Evolutionary conservation across 2,888 invertebrate genomes (phyloP).

Genomic region (Tanytarsus gracilentus): DNA sequence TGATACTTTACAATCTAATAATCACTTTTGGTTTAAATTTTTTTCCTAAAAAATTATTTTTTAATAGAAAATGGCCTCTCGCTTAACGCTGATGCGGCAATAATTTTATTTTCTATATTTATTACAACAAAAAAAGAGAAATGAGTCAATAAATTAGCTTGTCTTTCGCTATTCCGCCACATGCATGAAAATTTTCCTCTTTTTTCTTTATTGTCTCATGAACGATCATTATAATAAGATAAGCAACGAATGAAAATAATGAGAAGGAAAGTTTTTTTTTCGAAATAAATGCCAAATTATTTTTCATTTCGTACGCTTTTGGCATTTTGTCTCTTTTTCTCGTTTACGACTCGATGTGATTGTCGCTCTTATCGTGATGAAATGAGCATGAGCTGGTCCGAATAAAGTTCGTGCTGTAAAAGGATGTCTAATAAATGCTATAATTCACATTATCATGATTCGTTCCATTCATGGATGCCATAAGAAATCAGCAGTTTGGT

Average conservation of each 20-base stretch:
- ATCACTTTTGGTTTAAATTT: slow-evolving; percentile 16
- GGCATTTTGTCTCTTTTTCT: neutral
- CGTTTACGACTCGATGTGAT: neutral
- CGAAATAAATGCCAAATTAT: neutral
- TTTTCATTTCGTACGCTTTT: slow-evolving; percentile 7
- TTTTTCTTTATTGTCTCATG: neutral
- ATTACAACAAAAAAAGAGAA: neutral
- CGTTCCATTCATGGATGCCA: slow-evolving; percentile 7
- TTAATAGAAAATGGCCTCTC: neutral
- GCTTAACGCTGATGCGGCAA: neutral
- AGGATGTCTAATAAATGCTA: no score
- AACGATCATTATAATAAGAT: slow-evolving; percentile 4
- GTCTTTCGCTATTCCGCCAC: no score
- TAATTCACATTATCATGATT: slow-evolving; percentile 21
- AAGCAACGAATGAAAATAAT: neutral
- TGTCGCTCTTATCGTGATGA: slow-evolving; percentile 5
- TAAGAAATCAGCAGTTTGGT: slow-evolving; percentile 22
- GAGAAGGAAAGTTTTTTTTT: neutral
- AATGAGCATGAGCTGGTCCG: no score
- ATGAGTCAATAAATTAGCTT: neutral
- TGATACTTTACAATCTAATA: slow-evolving; percentile 20
- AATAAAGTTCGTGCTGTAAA: no score
- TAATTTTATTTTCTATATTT: neutral
- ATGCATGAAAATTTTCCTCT: neutral
- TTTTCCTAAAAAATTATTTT: neutral